Evolutionary conservation across 2,113 vertebrate species (phyloP).

Genomic region (Prionailurus viverrinus): DNA sequence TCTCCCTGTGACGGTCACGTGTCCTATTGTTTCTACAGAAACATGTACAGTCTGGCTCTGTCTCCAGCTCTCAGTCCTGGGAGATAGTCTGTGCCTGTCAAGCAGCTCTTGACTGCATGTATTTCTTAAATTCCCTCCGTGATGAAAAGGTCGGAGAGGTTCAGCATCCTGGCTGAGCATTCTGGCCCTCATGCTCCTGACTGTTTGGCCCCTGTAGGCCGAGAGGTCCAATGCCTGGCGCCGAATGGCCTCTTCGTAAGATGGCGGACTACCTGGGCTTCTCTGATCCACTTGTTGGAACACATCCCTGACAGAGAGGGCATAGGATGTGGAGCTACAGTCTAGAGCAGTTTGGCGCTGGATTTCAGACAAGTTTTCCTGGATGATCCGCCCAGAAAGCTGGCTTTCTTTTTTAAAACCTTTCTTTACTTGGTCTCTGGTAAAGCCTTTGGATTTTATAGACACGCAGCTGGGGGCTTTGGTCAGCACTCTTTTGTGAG

Average conservation of each 20-base stretch:
- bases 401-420: slow-evolving; percentile 88
- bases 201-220: slow-evolving; percentile 87
- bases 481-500: slow-evolving; percentile 84
- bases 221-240: slow-evolving; percentile 58
- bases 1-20: slow-evolving; percentile 66
- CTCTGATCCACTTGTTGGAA: slow-evolving; percentile 91
- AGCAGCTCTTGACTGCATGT: slow-evolving; percentile 25
- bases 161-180: slow-evolving; percentile 80
- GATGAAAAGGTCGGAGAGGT: not conserved
- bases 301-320: slow-evolving; percentile 91
- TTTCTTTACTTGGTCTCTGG: slow-evolving; percentile 87
- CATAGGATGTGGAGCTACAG: slow-evolving; percentile 67
- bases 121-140: not conserved
- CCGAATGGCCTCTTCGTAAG: slow-evolving; percentile 92
- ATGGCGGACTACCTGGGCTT: slow-evolving; percentile 90
- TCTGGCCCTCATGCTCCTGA: slow-evolving; percentile 87
- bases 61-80: slow-evolving; percentile 20
- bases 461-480: slow-evolving; percentile 88
- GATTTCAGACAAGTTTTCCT: slow-evolving; percentile 85
- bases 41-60: slow-evolving; percentile 60
- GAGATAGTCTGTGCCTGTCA: slow-evolving; percentile 12
- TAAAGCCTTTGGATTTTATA: slow-evolving; percentile 69
- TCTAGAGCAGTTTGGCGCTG: slow-evolving; percentile 54
- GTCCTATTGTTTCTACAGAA: slow-evolving; percentile 26
- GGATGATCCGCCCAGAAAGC: slow-evolving; percentile 91